Evolutionary conservation across 2,888 invertebrate genomes (phyloP), one percentile per base, ranked within the genome.

Genomic region (Cheilosia scutellata): DNA sequence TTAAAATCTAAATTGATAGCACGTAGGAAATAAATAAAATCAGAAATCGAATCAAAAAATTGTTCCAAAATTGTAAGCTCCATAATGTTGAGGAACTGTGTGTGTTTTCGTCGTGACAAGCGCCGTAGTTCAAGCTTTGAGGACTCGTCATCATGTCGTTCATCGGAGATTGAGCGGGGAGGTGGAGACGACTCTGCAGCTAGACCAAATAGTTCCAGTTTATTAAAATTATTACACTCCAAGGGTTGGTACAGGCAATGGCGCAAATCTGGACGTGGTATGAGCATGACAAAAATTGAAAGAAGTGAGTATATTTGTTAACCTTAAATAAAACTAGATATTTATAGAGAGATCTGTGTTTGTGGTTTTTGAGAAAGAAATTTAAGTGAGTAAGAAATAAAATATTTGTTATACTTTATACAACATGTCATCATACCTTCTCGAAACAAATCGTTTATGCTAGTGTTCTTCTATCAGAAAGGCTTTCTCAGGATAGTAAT

Each of bases 251-350:
- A 95, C 88, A 94, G 94, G 89, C 95, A 95, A 89, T 95, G 95
- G 94, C 94, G 95, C 82, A 94, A 95, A 88, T 92, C 93, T 88
- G 94, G 95, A 88, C 95, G 95, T 88, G 91, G 90, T 80, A 94
- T 95, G 91, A 95, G 95, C 92, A 96, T 96, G 95, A 95, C 95
- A 27, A 95, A 95, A 91, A 95, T 95, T 76, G 96, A 96, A 92
- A 94, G 95, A 93, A 95, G 96, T 96, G 92, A 95, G 95, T 94
- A 88, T 5, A 74, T 58, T 33, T 66, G 9, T 29, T 31, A 25
- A 58, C 9, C 16, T 37, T 31, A 20, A 57, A 16, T 16, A 31
- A 11, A 31, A n/a, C 2, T 2, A 44, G 11, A 49, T 11, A 9
- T 9, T 20, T 20, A 20, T 20, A 20, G 20, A 20, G 20, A 20